phyloP scores from a whole-genome alignment of 2,113 vertebrate species.

The Micronisus gabar region DNA sequence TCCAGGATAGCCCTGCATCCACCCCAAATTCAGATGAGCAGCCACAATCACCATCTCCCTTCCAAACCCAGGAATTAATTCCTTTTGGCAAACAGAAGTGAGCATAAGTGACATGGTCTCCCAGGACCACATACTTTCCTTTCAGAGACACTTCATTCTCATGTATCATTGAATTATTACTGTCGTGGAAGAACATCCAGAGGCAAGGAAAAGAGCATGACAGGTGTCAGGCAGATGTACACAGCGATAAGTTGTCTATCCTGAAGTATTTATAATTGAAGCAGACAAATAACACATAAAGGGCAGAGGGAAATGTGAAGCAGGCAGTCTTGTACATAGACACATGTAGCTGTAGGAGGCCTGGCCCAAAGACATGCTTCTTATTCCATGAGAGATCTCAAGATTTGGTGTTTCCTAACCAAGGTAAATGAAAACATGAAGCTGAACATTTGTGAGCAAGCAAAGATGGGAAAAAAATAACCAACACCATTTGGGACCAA shows the following conservation, averaged over 20 bases:
- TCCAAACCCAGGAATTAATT: not conserved
- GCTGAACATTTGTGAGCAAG: not conserved
- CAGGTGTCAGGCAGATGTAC: conserved; percentile 18
- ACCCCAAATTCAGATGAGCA: not conserved
- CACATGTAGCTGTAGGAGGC: not conserved
- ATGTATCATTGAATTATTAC: not conserved
- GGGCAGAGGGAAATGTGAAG: not conserved
- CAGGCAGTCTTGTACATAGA: not conserved
- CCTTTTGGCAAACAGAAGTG: not conserved
- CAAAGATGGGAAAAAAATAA: not conserved
- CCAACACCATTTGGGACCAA: not conserved
- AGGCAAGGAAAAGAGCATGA: not conserved
- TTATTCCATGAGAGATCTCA: not conserved
- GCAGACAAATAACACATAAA: not conserved
- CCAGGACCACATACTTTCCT: not conserved
- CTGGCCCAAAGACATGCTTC: not conserved
- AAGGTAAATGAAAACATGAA: conserved; percentile 5
- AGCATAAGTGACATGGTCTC: not conserved
- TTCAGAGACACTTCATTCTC: not conserved
- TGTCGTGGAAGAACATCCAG: not conserved
- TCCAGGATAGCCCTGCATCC: not conserved
- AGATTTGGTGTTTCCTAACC: not conserved
- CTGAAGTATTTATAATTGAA: not conserved
- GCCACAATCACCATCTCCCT: not conserved
- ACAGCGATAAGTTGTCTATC: not conserved